Conservation (phyloP, 1,140 invertebrate species). For the Orius insidiosus region DNA sequence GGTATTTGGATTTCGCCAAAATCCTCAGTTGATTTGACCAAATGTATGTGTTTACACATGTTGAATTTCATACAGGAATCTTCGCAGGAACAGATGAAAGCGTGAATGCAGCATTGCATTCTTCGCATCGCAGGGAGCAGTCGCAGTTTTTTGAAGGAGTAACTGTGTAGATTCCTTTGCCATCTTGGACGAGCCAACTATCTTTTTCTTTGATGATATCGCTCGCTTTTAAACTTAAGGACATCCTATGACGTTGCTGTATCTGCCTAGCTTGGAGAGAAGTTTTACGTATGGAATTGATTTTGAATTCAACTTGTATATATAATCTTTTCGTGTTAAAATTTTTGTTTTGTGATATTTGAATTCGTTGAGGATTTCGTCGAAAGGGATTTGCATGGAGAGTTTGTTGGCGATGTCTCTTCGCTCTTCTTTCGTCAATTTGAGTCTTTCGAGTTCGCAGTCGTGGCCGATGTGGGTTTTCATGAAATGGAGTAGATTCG, state of each 20-base stretch:
- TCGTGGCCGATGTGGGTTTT: constrained; percentile 1
- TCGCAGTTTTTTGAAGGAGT: constrained; percentile 4
- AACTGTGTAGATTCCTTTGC: not conserved
- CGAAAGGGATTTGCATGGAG: not conserved
- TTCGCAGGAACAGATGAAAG: constrained; percentile 7
- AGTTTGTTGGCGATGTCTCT: not conserved
- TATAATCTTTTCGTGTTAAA: not conserved
- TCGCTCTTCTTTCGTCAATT: not conserved
- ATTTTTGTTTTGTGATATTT: not conserved
- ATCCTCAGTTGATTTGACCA: not conserved
- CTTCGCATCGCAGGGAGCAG: constrained; percentile 4
- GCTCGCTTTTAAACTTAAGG: not conserved
- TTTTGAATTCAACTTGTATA: not conserved
- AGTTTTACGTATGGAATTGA: not conserved
- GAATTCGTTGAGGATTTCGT: not conserved
- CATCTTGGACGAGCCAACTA: not conserved
- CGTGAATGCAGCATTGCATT: constrained; percentile 12
- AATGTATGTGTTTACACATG: constrained; percentile 13
- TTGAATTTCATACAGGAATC: constrained; percentile 9
- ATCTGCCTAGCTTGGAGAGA: not conserved
- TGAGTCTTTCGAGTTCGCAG: not conserved
- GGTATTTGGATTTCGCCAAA: too few relatives aligned
- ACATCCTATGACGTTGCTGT: not conserved
- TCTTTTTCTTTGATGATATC: not conserved
- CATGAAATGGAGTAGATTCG: not conserved